These are phyloP conservation scores for Eristalinus aeneus DNA, from an alignment of 2,888 invertebrate species.

Conservation along the genomic window DNA sequence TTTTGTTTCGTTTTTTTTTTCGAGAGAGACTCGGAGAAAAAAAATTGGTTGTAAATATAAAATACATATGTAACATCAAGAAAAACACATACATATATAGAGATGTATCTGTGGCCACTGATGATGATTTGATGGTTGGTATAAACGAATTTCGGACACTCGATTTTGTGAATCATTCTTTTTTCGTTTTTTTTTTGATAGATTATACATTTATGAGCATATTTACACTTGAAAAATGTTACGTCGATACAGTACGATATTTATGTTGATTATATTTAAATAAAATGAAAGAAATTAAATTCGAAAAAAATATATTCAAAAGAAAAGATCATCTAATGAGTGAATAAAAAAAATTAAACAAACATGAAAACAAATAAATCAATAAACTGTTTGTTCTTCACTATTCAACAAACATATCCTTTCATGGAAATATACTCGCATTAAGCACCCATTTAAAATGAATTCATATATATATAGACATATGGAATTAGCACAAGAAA, in stretches of 20 bases:
- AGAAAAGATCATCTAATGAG: slow-evolving; percentile 43
- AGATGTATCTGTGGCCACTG: slow-evolving; percentile 61
- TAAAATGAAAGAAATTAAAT: slow-evolving; percentile 8
- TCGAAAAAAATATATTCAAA: neutral
- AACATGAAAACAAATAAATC: slow-evolving; percentile 17
- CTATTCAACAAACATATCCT: slow-evolving; percentile 58
- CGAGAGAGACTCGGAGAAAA: slow-evolving; percentile 12
- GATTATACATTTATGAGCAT: slow-evolving; percentile 52
- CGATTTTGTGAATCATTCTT: slow-evolving; percentile 39
- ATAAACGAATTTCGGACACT: slow-evolving; percentile 69
- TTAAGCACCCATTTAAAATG: slow-evolving; percentile 60
- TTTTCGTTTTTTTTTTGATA: slow-evolving; percentile 15
- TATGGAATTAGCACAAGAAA: slow-evolving; percentile 53
- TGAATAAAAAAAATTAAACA: slow-evolving; percentile 9
- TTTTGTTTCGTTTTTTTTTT: slow-evolving; percentile 18
- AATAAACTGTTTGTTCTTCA: slow-evolving; percentile 35
- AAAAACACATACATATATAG: slow-evolving; percentile 55
- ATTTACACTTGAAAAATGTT: slow-evolving; percentile 70
- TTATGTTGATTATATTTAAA: slow-evolving; percentile 49
- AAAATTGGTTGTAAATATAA: slow-evolving; percentile 11
- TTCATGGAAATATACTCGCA: slow-evolving; percentile 59
- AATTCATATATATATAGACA: slow-evolving; percentile 39
- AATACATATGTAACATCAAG: slow-evolving; percentile 43
- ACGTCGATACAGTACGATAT: slow-evolving; percentile 50
- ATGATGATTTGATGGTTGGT: slow-evolving; percentile 66